Evolutionary conservation across 1,140 invertebrate genomes (phyloP).

Genomic region (Microplitis demolitor): DNA sequence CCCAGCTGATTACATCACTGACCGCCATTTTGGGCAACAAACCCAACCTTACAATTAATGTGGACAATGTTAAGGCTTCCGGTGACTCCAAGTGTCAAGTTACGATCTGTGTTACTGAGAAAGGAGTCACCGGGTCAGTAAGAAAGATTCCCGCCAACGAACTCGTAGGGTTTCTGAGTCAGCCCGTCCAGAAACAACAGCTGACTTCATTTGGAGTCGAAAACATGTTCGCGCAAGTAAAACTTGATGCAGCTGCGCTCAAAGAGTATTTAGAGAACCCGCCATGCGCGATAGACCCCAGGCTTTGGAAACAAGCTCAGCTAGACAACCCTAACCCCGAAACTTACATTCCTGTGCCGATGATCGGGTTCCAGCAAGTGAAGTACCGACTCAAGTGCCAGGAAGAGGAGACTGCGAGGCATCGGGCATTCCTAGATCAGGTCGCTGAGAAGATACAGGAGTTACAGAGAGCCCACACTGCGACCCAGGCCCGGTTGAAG

Average conservation of each 20-base stretch:
- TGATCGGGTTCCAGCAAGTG: constrained; percentile 87
- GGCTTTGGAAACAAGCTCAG: constrained; percentile 89
- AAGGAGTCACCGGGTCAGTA: constrained; percentile 68
- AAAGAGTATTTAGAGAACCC: constrained; percentile 89
- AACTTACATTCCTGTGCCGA: constrained; percentile 88
- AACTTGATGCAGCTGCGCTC: constrained; percentile 75
- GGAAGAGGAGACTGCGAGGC: constrained; percentile 79
- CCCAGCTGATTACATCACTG: constrained; percentile 73
- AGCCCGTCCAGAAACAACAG: constrained; percentile 71
- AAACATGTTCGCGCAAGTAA: constrained; percentile 66
- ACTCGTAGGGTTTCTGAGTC: constrained; percentile 71
- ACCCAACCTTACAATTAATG: constrained; percentile 77
- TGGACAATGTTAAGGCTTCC: constrained; percentile 76
- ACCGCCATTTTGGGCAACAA: constrained; percentile 78
- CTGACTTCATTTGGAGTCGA: constrained; percentile 70
- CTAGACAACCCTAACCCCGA: constrained; percentile 90
- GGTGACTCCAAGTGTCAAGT: constrained; percentile 80
- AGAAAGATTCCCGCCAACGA: constrained; percentile 78
- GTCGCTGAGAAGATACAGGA: constrained; percentile 78
- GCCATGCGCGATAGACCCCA: constrained; percentile 79
- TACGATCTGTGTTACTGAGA: constrained; percentile 80
- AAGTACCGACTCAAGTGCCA: constrained; percentile 84
- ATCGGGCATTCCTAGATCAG: constrained; percentile 75
- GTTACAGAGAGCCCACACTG: constrained; percentile 74
- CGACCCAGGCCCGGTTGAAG: constrained; percentile 72